phyloP scores from a whole-genome alignment of 2,797 vertebrate species.

The Ammospiza maritima region DNA sequence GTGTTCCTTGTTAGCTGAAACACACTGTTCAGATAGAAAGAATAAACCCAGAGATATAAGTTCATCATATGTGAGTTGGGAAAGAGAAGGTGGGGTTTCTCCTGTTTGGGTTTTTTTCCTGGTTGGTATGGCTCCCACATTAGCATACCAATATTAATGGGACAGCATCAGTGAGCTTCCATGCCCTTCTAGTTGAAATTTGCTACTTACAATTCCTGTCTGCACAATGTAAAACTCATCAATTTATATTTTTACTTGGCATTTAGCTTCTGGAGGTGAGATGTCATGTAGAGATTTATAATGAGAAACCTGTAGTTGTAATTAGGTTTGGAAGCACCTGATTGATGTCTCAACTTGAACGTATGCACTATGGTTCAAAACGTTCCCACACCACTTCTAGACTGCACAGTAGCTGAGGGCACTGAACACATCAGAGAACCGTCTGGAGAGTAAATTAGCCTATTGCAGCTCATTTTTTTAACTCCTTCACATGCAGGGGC shows the following conservation, averaged over 20 bases:
- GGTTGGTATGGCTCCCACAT: neutral
- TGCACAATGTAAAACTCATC: neutral
- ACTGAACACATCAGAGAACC: neutral
- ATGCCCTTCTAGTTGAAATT: neutral
- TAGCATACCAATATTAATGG: neutral
- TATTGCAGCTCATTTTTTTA: neutral
- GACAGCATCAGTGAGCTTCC: neutral
- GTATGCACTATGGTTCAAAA: neutral
- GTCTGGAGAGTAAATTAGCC: neutral
- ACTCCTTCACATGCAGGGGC: neutral
- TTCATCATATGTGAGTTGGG: neutral
- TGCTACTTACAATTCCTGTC: neutral
- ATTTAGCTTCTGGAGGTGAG: neutral
- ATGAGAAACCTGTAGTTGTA: neutral
- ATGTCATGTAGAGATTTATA: neutral
- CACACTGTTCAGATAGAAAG: neutral
- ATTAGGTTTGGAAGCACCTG: neutral
- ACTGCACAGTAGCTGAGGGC: neutral
- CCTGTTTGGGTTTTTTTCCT: neutral
- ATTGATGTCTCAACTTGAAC: neutral
- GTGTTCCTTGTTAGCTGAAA: neutral
- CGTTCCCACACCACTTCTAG: neutral
- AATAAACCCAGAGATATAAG: neutral
- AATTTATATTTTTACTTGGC: neutral
- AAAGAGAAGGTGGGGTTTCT: rapidly evolving